A percentile compares a stretch with the other conserved stretches of the same genome.
Evolutionary conservation across 2,113 vertebrate species (phyloP).

Genomic region (Aspidoscelis tigris): DNA sequence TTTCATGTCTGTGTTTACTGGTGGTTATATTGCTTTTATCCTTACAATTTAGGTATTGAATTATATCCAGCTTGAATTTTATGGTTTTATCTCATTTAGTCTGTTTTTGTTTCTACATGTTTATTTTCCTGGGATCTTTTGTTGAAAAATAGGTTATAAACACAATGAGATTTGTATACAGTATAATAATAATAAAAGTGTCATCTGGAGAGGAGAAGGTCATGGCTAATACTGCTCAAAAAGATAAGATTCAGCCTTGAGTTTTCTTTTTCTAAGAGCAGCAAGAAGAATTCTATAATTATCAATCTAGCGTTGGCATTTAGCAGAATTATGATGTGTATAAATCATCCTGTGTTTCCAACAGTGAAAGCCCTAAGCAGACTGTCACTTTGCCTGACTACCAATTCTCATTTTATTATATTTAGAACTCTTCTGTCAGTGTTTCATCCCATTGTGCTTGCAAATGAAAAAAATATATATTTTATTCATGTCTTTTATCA

Average conservation of each 20-base stretch:
- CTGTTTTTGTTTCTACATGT: too few relatives aligned
- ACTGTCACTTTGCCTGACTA: conserved; percentile 38
- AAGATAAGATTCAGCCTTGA: conserved; percentile 59
- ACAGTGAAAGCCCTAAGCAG: conserved; percentile 60
- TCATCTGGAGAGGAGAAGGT: too few relatives aligned
- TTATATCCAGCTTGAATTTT: too few relatives aligned
- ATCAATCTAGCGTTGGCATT: conserved; percentile 67
- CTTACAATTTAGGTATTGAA: too few relatives aligned
- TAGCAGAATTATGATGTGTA: conserved; percentile 67
- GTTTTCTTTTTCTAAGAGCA: conserved; percentile 61
- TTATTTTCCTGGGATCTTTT: too few relatives aligned
- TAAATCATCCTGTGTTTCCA: conserved; percentile 60
- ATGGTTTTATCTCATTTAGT: too few relatives aligned
- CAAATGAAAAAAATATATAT: conserved; percentile 43
- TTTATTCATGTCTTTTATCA: conserved; percentile 46
- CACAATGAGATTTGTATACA: neutral
- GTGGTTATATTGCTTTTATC: too few relatives aligned
- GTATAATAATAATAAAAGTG: neutral
- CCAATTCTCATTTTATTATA: conserved; percentile 52
- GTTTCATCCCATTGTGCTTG: neutral
- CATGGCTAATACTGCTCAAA: conserved; percentile 4
- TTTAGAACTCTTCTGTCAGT: conserved; percentile 54
- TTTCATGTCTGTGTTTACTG: too few relatives aligned
- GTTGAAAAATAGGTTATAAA: neutral
- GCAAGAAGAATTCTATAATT: conserved; percentile 76